Percentiles rank a stretch among this genome's conserved stretches.
These are phyloP conservation scores for Oscheius sp. DNA, from an alignment of 2,888 invertebrate genomes.

Conservation along the genomic window DNA sequence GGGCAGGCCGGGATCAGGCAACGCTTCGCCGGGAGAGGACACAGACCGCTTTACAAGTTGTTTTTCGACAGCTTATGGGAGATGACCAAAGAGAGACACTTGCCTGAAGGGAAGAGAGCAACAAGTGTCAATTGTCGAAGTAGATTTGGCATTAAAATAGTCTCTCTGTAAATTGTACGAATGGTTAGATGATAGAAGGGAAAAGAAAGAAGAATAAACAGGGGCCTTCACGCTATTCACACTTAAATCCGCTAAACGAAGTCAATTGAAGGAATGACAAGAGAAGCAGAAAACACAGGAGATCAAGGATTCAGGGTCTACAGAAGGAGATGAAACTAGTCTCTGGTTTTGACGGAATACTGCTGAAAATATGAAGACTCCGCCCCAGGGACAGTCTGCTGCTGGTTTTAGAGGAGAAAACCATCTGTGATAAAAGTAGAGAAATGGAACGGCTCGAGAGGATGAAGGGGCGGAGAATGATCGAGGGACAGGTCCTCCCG, in stretches of 20 bases:
- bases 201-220: not conserved
- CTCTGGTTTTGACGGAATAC: too few relatives aligned
- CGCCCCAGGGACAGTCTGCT: too few relatives aligned
- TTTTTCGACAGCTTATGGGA: not conserved
- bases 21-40: not conserved
- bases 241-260: too few relatives aligned
- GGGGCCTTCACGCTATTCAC: too few relatives aligned
- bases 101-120: conserved; percentile 20
- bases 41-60: conserved; percentile 13
- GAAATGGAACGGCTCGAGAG: not conserved
- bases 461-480: conserved; percentile 7
- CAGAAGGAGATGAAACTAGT: too few relatives aligned
- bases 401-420: not conserved
- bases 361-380: too few relatives aligned
- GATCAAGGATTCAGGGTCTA: too few relatives aligned
- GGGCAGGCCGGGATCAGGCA: conserved; percentile 27
- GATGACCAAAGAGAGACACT: not conserved
- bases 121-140: not conserved
- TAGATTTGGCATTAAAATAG: not conserved
- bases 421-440: not conserved
- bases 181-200: not conserved
- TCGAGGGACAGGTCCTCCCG: conserved; percentile 18
- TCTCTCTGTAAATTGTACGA: not conserved
- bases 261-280: too few relatives aligned
- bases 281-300: too few relatives aligned